A percentile compares a stretch with the other conserved stretches of the same genome.
These are phyloP conservation scores for Drosophila imparisetae DNA, from an alignment of 2,888 invertebrate species.

Conservation along the genomic window DNA sequence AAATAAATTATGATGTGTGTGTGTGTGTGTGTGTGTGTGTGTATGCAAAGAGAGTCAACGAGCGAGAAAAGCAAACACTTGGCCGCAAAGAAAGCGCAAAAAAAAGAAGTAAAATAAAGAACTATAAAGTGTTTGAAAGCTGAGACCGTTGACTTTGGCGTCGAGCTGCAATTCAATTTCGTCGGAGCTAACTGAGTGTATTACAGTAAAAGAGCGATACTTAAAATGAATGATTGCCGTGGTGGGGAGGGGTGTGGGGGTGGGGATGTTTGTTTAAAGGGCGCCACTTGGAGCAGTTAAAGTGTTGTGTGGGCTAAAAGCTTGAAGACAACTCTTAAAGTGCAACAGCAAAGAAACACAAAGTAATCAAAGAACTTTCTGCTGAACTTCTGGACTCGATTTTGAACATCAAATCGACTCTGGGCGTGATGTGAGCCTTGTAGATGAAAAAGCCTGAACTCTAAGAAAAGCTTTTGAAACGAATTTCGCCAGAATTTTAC, in stretches of 20 bases:
- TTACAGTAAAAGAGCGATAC: slow-evolving; percentile 36
- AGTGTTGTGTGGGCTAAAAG: neutral
- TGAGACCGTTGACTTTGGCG: slow-evolving; percentile 63
- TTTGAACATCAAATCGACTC: neutral
- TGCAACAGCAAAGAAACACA: neutral
- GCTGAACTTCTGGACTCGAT: neutral
- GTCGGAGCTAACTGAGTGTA: slow-evolving; percentile 58
- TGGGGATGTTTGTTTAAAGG: neutral
- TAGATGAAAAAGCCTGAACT: neutral
- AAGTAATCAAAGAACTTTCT: slow-evolving; percentile 21
- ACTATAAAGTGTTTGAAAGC: slow-evolving; percentile 72
- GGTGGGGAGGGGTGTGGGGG: neutral
- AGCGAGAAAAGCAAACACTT: slow-evolving; percentile 72
- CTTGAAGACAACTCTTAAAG: slow-evolving; percentile 7
- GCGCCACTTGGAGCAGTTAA: slow-evolving; percentile 11
- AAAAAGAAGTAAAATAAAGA: slow-evolving; percentile 36
- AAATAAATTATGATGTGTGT: slow-evolving; percentile 58
- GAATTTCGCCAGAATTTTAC: neutral
- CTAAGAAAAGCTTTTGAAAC: neutral
- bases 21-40: slow-evolving; percentile 33
- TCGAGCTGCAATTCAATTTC: slow-evolving; percentile 71
- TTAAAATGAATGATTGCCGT: slow-evolving; percentile 25
- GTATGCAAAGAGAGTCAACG: slow-evolving; percentile 62
- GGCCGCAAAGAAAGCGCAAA: slow-evolving; percentile 38
- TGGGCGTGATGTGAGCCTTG: neutral